A percentile compares a stretch with the other conserved stretches of the same genome.
Evolutionary conservation across 2,797 vertebrate genomes (phyloP).

Genomic region (Kryptopterus vitreolus): DNA sequence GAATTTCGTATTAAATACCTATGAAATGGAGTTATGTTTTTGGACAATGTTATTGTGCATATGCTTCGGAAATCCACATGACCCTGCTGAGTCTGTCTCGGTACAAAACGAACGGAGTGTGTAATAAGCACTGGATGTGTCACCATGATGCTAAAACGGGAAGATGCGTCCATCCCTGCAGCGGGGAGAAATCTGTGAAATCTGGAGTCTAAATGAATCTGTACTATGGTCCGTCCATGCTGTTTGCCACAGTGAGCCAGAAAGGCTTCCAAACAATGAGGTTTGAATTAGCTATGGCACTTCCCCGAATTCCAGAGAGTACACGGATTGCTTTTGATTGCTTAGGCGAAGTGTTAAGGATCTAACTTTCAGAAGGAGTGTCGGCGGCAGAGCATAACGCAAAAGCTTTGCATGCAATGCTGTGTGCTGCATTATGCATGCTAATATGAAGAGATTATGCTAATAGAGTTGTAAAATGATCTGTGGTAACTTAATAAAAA

Average conservation of each 20-base stretch:
- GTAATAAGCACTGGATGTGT: conserved; percentile 14
- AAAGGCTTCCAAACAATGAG: not conserved
- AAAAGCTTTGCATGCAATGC: conserved; percentile 13
- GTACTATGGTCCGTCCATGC: conserved; percentile 6
- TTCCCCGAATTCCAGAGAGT: conserved; percentile 1
- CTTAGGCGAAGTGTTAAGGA: not conserved
- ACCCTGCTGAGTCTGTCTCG: conserved; percentile 6
- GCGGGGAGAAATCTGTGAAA: conserved; percentile 11
- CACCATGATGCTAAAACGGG: conserved; percentile 31
- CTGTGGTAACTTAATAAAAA: conserved; percentile 1
- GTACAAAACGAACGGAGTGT: conserved; percentile 20
- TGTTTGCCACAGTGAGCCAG: conserved; percentile 15
- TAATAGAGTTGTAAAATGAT: conserved; percentile 2
- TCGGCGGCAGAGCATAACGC: conserved; percentile 6
- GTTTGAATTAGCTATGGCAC: conserved; percentile 16
- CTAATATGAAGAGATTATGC: conserved; percentile 5
- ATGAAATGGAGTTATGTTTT: not conserved
- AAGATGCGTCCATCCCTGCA: conserved; percentile 29
- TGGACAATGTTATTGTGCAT: not conserved
- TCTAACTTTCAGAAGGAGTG: not conserved
- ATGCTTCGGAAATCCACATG: conserved; percentile 1
- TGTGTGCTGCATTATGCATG: conserved; percentile 1
- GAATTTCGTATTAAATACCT: not conserved
- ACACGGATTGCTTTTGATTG: conserved; percentile 28
- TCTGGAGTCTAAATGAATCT: conserved; percentile 29